Conservation (phyloP, 37 sponge, comb jelly and placozoan species). For the Amphimedon queenslandica region DNA sequence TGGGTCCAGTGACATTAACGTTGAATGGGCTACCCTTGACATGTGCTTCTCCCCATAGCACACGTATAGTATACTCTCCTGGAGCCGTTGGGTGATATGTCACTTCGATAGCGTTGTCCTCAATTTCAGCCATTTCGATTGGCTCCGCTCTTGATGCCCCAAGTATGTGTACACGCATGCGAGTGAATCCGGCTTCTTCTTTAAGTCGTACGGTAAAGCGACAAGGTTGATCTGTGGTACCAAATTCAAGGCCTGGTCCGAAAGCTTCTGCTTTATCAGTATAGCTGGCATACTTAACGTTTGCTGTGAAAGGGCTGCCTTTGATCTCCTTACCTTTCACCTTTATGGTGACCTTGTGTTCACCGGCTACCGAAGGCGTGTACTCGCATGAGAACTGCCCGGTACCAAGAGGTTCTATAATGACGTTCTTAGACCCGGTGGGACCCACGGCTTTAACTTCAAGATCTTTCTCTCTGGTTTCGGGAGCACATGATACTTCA, state of each 20-base stretch:
- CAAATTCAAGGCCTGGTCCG: constrained; percentile 71
- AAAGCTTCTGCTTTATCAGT: constrained; percentile 79
- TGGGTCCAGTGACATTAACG: constrained; percentile 64
- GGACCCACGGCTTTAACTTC: constrained; percentile 61
- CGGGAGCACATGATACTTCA: constrained; percentile 63
- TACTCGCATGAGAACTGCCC: constrained; percentile 77
- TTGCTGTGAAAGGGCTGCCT: constrained; percentile 70
- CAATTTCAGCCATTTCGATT: constrained; percentile 65
- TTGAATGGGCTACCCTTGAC: constrained; percentile 84
- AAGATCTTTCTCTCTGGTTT: constrained; percentile 42
- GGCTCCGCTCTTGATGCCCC: constrained; percentile 90
- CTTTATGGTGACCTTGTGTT: constrained; percentile 62
- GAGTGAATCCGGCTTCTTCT: constrained; percentile 63
- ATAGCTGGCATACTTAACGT: constrained; percentile 72
- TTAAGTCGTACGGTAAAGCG: constrained; percentile 52
- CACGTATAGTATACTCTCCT: constrained; percentile 75
- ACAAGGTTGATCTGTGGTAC: constrained; percentile 59
- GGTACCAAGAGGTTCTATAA: constrained; percentile 59
- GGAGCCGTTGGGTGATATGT: constrained; percentile 79
- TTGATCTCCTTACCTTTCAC: constrained; percentile 69
- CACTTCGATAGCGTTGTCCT: constrained; percentile 63
- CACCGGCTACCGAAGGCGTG: constrained; percentile 68
- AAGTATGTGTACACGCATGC: constrained; percentile 69
- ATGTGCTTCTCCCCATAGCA: constrained; percentile 85
- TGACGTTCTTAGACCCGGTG: constrained; percentile 65